Base-by-base conservation (phyloP, 2,113 vertebrate species). In the Saimiri boliviensis region DNA sequence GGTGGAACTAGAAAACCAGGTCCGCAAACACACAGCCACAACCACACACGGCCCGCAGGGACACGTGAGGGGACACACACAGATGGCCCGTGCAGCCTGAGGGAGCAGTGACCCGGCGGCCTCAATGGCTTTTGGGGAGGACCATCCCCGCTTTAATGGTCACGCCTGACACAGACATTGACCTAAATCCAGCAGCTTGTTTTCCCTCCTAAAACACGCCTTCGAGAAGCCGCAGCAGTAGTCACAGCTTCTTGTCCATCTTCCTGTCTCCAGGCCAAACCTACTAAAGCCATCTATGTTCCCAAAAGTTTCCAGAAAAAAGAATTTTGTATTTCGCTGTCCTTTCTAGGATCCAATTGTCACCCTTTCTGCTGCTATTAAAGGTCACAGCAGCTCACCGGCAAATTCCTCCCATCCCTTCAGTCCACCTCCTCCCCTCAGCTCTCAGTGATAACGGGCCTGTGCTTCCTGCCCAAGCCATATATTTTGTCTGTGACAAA, bases 281-380 rank as follows among this genome's bases (percentile, higher is more conserved):
- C 82, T 94, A 40, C 25, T 23, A 93, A 66, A 81, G 70, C n/a
- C 56, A 32, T 79, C 45, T 42, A 42, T 77, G 5, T 70, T 86
- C 56, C 82, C 86, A n/a, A 91, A 89, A 93, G 77, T 92, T 56
- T 60, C 84, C 37, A 8, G 49, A 4, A 35, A 19, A 70, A 89
- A 40, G 6, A 52, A 76, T 68, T 94, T 66, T 45, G 42, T 66
- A 49, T 92, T 94, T 84, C 52, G 82, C 27, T 49, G 32, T 93
- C 83, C 63, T 92, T 81, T 60, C 63, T n/a, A 54, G 86, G 83
- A 81, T 70, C 94, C 93, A 96, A 42, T 1, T 30, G 58, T 63
- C 89, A 89, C 45, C 63, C 89, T n/a, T 76, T 42, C 84, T 94
- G 80, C 89, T 71, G 86, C 54, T 94, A 17, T 76, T 91, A 86